A percentile compares a stretch with the other conserved stretches of the same genome.
These are phyloP conservation scores for Corythornis leucogaster DNA, from an alignment of 2,797 vertebrate species.

Conservation along the genomic window DNA sequence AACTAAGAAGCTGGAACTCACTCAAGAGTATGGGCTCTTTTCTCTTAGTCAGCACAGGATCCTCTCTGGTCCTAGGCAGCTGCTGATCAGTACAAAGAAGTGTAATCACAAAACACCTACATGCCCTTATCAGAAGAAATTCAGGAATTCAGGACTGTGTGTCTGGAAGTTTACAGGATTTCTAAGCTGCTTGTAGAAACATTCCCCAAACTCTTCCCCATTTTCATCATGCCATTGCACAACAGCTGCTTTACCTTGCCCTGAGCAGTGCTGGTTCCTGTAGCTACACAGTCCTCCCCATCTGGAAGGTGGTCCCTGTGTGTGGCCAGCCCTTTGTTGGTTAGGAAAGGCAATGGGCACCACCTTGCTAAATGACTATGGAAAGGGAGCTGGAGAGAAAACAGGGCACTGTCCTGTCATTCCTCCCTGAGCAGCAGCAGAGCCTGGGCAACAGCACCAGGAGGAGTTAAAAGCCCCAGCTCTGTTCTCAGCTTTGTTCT, in stretches of 20 bases:
- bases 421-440: not conserved
- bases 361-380: not conserved
- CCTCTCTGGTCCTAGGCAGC: not conserved
- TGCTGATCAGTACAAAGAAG: not conserved
- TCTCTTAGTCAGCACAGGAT: not conserved
- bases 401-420: not conserved
- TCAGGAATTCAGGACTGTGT: not conserved
- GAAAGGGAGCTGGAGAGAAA: not conserved
- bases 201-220: not conserved
- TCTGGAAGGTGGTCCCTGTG: not conserved
- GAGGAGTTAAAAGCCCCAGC: not conserved
- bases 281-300: not conserved
- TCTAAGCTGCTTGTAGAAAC: not conserved
- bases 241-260: not conserved
- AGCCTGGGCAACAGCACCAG: not conserved
- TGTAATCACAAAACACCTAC: not conserved
- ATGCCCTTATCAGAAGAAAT: not conserved
- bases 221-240: not conserved
- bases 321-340: not conserved
- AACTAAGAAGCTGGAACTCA: not conserved
- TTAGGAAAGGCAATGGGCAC: not conserved
- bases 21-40: not conserved
- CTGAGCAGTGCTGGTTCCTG: not conserved
- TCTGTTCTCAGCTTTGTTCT: conserved; percentile 5
- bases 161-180: not conserved